These are phyloP conservation scores for Loxodonta africana DNA, from an alignment of 2,113 vertebrate species.

Conservation along the genomic window DNA sequence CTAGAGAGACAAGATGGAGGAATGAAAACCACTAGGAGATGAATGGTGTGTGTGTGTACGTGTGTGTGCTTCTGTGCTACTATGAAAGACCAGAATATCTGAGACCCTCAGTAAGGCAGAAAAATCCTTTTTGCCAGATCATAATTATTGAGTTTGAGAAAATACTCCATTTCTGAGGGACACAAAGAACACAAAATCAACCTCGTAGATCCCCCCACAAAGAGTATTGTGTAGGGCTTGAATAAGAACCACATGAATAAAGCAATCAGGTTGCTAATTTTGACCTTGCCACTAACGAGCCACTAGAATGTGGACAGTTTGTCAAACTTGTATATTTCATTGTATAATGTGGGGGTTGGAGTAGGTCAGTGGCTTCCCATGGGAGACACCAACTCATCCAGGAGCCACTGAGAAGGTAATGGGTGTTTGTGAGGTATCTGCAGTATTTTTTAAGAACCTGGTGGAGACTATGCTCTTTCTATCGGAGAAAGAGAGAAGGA, in stretches of 20 bases:
- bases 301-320: not conserved
- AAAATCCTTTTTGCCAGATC: not conserved
- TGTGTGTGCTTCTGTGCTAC: not conserved
- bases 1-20: not conserved
- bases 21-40: not conserved
- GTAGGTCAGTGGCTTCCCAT: not conserved
- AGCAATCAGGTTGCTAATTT: not conserved
- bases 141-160: not conserved
- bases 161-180: not conserved
- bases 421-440: not conserved
- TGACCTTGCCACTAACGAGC: not conserved
- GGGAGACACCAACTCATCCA: not conserved
- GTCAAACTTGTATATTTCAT: not conserved
- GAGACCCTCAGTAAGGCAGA: not conserved
- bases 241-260: not conserved
- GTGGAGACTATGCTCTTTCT: not conserved
- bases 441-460: not conserved
- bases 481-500: not conserved
- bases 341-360: not conserved
- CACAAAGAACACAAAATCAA: not conserved
- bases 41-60: not conserved
- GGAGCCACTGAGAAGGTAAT: not conserved
- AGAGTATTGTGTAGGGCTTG: not conserved
- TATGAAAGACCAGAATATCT: not conserved
- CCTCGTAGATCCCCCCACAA: too few relatives aligned